Conservation (phyloP, 2,797 vertebrate species). For the Cephalopachus bancanus region DNA sequence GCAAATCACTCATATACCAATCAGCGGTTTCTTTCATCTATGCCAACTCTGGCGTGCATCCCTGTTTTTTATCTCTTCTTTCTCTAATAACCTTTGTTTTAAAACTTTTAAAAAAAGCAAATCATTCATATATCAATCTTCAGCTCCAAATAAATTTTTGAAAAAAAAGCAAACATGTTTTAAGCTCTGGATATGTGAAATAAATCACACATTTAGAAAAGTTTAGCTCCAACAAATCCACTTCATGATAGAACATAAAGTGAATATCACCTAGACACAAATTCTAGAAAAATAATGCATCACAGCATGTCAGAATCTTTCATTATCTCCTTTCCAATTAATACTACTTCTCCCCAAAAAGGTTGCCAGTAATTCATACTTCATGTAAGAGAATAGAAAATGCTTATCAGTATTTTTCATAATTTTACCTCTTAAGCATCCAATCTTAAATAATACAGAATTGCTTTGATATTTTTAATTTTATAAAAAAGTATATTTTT, state of each 20-base stretch:
- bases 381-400: background rate
- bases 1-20: background rate
- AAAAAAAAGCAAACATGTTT: background rate
- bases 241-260: background rate
- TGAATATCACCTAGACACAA: background rate
- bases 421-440: background rate
- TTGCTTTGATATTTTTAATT: constrained; percentile 8
- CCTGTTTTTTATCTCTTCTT: too few species aligned
- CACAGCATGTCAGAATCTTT: background rate
- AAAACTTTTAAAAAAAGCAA: too few species aligned
- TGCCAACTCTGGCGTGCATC: too few species aligned
- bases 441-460: background rate
- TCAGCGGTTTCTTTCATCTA: too few species aligned
- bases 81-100: too few species aligned
- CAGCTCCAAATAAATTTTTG: background rate
- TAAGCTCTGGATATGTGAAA: background rate
- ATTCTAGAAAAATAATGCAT: background rate
- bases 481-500: background rate
- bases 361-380: background rate
- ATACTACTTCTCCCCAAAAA: background rate
- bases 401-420: background rate
- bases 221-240: background rate
- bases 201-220: background rate
- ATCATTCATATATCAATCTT: background rate
- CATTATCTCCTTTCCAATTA: background rate